phyloP scores from a whole-genome alignment of 2,888 invertebrate species.

The Agrochola lychnidis region DNA sequence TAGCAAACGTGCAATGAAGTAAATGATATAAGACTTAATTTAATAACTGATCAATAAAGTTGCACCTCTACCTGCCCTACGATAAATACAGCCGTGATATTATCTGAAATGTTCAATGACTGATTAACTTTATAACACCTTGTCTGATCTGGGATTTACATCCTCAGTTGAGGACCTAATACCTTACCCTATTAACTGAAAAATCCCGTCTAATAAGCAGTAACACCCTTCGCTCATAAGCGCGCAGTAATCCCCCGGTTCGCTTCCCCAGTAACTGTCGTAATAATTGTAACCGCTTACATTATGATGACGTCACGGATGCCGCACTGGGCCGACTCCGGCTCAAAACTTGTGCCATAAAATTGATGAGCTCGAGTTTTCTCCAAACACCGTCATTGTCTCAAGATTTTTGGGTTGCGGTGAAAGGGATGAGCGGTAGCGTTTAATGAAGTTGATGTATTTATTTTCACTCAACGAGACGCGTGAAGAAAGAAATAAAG shows the following conservation, averaged over 20 bases:
- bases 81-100: neutral
- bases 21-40: neutral
- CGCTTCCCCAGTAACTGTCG: slow-evolving; percentile 21
- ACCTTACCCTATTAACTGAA: slow-evolving; percentile 19
- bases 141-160: neutral
- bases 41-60: neutral
- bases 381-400: slow-evolving; percentile 64
- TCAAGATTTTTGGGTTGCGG: slow-evolving; percentile 39
- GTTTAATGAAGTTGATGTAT: neutral
- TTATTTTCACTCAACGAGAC: too few species aligned
- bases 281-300: slow-evolving; percentile 59
- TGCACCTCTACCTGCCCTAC: neutral
- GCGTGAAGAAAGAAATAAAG: too few species aligned
- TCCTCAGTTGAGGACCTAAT: neutral
- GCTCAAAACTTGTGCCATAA: slow-evolving; percentile 64
- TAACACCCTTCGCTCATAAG: slow-evolving; percentile 34
- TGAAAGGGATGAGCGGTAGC: slow-evolving; percentile 3
- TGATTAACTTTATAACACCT: neutral
- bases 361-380: slow-evolving; percentile 68
- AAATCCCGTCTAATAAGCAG: slow-evolving; percentile 27
- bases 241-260: slow-evolving; percentile 32
- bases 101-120: neutral
- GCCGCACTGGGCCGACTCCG: slow-evolving; percentile 42
- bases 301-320: slow-evolving; percentile 60
- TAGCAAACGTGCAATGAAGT: neutral